Evolutionary conservation across 1,140 invertebrate species (phyloP).

Genomic region (Zelostemma sp.): DNA sequence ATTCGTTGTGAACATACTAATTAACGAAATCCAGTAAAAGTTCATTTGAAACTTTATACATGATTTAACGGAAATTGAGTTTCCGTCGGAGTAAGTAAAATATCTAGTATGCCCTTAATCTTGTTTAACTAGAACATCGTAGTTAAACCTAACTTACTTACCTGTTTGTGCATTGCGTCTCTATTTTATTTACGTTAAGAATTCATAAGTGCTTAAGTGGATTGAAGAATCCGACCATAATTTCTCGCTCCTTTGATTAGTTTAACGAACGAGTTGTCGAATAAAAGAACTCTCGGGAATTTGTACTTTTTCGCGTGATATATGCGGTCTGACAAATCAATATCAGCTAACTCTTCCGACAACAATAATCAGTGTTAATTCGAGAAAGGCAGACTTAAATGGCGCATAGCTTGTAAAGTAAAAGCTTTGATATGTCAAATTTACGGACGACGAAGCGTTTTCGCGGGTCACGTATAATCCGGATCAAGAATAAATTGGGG

Average conservation of each 20-base stretch:
- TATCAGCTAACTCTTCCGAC: constrained; percentile 33
- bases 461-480: constrained; percentile 38
- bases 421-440: constrained; percentile 40
- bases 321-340: too few relatives aligned
- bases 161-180: not conserved
- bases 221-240: not conserved
- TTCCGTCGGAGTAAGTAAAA: constrained; percentile 38
- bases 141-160: constrained; percentile 30
- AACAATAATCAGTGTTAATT: constrained; percentile 35
- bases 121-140: constrained; percentile 30
- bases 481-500: constrained; percentile 36
- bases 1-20: not conserved
- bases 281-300: too few relatives aligned
- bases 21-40: constrained; percentile 12
- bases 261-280: too few relatives aligned
- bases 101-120: constrained; percentile 39
- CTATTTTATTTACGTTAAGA: not conserved
- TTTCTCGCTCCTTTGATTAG: too few relatives aligned
- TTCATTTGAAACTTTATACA: constrained; percentile 30
- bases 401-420: constrained; percentile 32
- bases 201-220: not conserved
- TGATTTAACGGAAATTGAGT: constrained; percentile 24
- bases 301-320: too few relatives aligned
- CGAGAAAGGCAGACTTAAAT: constrained; percentile 40
- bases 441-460: constrained; percentile 38